These are phyloP conservation scores for Hedychridium roseum DNA, from an alignment of 2,888 invertebrate genomes.

Conservation along the genomic window DNA sequence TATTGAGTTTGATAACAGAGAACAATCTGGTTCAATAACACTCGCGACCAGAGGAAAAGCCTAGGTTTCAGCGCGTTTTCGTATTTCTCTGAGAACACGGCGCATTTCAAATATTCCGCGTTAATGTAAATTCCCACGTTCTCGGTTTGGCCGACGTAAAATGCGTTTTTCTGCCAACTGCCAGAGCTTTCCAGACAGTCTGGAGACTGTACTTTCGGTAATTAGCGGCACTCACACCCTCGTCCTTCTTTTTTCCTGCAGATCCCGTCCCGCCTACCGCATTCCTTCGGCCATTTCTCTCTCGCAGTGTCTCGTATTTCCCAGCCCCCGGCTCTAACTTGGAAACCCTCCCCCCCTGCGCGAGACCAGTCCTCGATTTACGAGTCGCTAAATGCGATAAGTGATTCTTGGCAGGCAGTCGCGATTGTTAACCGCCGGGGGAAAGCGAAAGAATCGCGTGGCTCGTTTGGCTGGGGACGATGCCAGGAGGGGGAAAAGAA, in stretches of 20 bases:
- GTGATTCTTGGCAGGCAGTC: constrained; percentile 46
- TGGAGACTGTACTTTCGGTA: constrained; percentile 30
- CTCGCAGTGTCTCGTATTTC: neutral
- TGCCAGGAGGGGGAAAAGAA: constrained; percentile 5
- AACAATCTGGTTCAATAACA: no score
- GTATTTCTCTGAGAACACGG: no score
- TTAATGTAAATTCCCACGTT: no score
- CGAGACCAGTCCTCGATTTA: constrained; percentile 16
- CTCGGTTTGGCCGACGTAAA: no score
- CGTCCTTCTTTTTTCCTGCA: constrained; percentile 1
- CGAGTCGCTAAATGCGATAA: constrained; percentile 41
- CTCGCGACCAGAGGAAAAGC: no score
- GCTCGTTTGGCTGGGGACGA: constrained; percentile 16
- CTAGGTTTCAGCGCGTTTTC: no score
- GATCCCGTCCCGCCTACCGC: no score
- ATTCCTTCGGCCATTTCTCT: no score
- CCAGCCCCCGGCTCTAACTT: neutral
- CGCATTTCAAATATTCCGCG: no score
- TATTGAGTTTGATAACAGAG: no score
- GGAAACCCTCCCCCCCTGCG: neutral
- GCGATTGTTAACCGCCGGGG: constrained; percentile 31
- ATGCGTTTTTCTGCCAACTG: constrained; percentile 23
- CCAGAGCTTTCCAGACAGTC: constrained; percentile 21
- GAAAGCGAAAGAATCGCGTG: constrained; percentile 19
- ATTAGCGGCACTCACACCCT: constrained; percentile 28